A percentile compares a stretch with the other conserved stretches of the same genome.
Evolutionary conservation across 2,113 vertebrate species (phyloP).

Genomic region (Hyla sarda): DNA sequence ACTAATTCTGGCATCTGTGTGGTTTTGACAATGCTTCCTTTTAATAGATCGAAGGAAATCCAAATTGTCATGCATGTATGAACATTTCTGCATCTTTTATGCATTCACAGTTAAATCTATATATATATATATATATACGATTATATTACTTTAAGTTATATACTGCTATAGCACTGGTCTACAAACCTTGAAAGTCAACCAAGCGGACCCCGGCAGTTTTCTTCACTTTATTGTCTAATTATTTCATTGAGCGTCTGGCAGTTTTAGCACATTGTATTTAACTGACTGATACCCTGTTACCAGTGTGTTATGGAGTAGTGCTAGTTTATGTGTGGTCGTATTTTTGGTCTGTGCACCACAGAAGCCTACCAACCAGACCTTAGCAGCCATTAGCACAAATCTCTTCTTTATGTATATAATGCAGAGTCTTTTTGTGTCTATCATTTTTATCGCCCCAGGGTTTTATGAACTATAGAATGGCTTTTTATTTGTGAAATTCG

Average conservation of each 20-base stretch:
- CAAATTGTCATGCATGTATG: not conserved
- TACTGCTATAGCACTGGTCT: not conserved
- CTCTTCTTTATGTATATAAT: conserved; percentile 9
- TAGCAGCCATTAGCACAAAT: conserved; percentile 23
- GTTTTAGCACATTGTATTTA: conserved; percentile 23
- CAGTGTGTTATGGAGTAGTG: conserved; percentile 1
- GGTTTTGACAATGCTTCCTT: not conserved
- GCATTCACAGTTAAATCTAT: not conserved
- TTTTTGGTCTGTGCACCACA: conserved; percentile 9
- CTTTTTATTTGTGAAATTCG: conserved; percentile 37
- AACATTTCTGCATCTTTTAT: not conserved
- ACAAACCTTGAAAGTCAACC: conserved; percentile 7
- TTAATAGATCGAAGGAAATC: not conserved
- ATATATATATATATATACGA: not conserved
- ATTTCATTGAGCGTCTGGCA: conserved; percentile 18
- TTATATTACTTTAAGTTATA: conserved; percentile 9
- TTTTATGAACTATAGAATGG: conserved; percentile 31
- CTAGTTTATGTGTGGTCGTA: conserved; percentile 12
- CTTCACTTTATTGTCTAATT: conserved; percentile 29
- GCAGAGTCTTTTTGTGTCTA: conserved; percentile 36
- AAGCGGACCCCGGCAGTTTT: not conserved
- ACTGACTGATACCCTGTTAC: conserved; percentile 23
- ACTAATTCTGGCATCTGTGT: not conserved
- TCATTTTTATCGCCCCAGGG: conserved; percentile 16
- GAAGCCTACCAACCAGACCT: conserved; percentile 8